These are phyloP conservation scores for Lepidocolaptes lacrymiger DNA, from an alignment of 2,797 vertebrate species.

Conservation along the genomic window DNA sequence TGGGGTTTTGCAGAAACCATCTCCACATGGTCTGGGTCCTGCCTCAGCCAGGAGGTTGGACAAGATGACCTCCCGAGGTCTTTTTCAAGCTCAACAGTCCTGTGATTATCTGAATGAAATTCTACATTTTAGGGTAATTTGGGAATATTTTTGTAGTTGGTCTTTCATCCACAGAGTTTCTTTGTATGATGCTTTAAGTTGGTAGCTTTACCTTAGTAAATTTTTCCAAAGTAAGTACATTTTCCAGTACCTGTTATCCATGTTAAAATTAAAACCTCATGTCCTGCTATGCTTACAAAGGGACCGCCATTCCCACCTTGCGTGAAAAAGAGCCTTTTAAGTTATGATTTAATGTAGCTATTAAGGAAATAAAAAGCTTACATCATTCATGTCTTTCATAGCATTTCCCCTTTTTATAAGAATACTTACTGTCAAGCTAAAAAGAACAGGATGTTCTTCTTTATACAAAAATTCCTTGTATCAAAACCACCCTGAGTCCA, in stretches of 20 bases:
- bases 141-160: background rate
- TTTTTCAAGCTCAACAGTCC: background rate
- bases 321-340: background rate
- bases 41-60: accelerated
- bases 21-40: background rate
- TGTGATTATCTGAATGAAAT: background rate
- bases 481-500: background rate
- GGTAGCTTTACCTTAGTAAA: background rate
- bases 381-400: background rate
- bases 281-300: background rate
- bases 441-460: background rate
- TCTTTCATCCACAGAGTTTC: background rate
- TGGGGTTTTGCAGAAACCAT: background rate
- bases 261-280: background rate
- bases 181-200: background rate
- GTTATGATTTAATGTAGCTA: background rate
- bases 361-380: conserved; percentile 13
- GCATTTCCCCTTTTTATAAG: background rate
- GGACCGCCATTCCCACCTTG: background rate
- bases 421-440: background rate
- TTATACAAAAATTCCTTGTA: background rate
- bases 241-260: background rate
- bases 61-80: background rate
- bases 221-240: background rate
- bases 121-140: background rate